Base-by-base conservation (phyloP, 2,888 invertebrate species). In the Frankliniella fusca region DNA sequence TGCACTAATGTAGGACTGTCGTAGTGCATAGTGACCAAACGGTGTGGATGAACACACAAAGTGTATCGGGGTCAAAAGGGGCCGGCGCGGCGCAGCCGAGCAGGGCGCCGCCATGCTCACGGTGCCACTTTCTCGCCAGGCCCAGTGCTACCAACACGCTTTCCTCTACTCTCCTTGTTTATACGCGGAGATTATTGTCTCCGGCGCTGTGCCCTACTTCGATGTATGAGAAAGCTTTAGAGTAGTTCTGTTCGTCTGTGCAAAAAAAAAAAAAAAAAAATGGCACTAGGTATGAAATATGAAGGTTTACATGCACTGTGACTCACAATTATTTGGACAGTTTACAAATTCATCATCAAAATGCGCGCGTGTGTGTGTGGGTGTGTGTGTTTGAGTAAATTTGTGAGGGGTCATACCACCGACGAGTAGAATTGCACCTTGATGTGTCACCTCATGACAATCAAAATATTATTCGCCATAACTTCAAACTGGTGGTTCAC, bases 1-100 rank as follows among this genome's bases (percentile, higher is more conserved):
- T 38, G 38, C 38, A 38, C 38, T 3, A 3, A 38, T 38, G 38
- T 38, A 38, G 38, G 38, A 38, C 38, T 38, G 38, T 38, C 3
- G 38, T 38, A 38, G 38, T 38, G 38, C 38, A 38, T 38, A 38
- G 38, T 38, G 38, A 38, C 38, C 38, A 5, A 38, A 38, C 38
- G 38, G 38, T 38, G 38, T 38, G 38, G 38, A 38, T 38, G 38
- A 38, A 38, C 38, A 38, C 38, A 38, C 38, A 38, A 38, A 38
- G 70, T 27, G 70, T 76, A 76, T 76, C 70, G 70, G 70, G 70
- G 70, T 76, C 70, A 76, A 76, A 76, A 23, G n/a, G 61, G 61
- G 20, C 61, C 61, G 61, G n/a, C 61, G 61, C 18, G 61, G 61
- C 61, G 38, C 38, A 38, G 38, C 38, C 38, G 38, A 38, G 38